Evolutionary conservation across 2,888 invertebrate species (phyloP).

Genomic region (Drosophila borborema): DNA sequence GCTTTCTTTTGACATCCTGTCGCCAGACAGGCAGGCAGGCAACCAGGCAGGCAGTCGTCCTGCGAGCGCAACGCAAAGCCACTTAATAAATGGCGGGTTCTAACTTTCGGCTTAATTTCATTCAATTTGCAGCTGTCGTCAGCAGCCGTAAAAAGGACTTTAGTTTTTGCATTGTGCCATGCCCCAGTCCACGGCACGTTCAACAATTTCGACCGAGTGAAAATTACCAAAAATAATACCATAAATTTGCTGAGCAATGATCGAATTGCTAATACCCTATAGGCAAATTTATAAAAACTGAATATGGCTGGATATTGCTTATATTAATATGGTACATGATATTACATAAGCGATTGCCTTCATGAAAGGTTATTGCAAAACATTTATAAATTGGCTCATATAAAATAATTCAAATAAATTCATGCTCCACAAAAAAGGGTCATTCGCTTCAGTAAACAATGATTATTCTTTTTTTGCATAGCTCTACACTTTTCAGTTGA

Average conservation of each 20-base stretch:
- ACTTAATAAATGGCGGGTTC: constrained; percentile 71
- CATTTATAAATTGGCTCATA: too few species aligned
- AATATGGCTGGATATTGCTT: too few species aligned
- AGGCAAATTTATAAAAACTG: not conserved
- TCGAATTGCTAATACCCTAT: not conserved
- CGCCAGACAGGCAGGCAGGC: constrained; percentile 9
- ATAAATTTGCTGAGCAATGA: not conserved
- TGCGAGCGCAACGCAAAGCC: constrained; percentile 43
- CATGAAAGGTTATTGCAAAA: too few species aligned
- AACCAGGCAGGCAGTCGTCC: constrained; percentile 7
- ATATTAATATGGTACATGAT: too few species aligned
- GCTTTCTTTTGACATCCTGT: constrained; percentile 27
- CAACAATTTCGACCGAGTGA: constrained; percentile 32
- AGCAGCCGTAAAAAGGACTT: constrained; percentile 75
- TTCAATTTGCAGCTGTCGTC: constrained; percentile 78
- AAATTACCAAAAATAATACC: constrained; percentile 33
- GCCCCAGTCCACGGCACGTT: constrained; percentile 12
- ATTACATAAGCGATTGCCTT: too few species aligned
- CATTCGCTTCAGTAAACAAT: not conserved
- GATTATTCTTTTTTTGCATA: not conserved
- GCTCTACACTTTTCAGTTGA: not conserved
- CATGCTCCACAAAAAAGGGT: not conserved
- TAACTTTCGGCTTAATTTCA: constrained; percentile 69
- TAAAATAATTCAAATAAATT: not conserved
- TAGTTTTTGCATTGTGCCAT: constrained; percentile 68